phyloP scores from a whole-genome alignment of 2,888 invertebrate species.

The Muschampia plurimacula region DNA sequence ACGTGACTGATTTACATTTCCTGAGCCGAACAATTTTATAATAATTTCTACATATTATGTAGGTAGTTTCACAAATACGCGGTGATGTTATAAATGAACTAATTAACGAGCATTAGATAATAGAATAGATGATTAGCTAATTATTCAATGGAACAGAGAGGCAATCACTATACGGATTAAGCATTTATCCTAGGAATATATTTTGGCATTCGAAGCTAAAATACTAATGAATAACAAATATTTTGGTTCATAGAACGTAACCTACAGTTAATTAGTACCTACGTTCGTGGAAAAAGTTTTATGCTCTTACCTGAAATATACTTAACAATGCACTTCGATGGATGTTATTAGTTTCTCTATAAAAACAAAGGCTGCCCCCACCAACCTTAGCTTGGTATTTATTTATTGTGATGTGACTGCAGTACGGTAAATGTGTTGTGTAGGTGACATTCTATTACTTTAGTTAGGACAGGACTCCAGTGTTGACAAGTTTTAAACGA shows the following conservation, averaged over 20 bases:
- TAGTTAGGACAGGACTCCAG: neutral
- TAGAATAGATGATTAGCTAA: conserved; percentile 22
- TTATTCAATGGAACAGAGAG: neutral
- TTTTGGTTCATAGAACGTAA: neutral
- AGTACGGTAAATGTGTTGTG: neutral
- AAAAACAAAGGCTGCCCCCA: conserved; percentile 24
- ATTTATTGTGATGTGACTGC: neutral
- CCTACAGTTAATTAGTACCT: neutral
- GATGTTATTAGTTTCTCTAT: conserved; percentile 11
- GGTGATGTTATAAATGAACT: neutral
- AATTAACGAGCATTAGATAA: conserved; percentile 27
- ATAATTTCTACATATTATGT: neutral
- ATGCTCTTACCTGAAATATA: conserved; percentile 12
- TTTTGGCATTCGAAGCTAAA: neutral
- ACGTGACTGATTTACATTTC: conserved; percentile 9
- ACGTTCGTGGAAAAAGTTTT: neutral
- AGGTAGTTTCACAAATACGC: neutral
- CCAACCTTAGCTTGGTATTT: conserved; percentile 13
- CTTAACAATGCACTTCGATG: conserved; percentile 20
- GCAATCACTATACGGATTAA: conserved; percentile 11
- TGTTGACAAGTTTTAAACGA: neutral
- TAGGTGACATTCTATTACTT: neutral
- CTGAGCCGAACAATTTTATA: conserved; percentile 14
- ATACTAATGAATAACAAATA: neutral
- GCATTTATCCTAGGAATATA: neutral